A percentile compares a stretch with the other conserved stretches of the same genome.
Conservation (phyloP, 2,797 vertebrate species). For the Synanceia verrucosa region DNA sequence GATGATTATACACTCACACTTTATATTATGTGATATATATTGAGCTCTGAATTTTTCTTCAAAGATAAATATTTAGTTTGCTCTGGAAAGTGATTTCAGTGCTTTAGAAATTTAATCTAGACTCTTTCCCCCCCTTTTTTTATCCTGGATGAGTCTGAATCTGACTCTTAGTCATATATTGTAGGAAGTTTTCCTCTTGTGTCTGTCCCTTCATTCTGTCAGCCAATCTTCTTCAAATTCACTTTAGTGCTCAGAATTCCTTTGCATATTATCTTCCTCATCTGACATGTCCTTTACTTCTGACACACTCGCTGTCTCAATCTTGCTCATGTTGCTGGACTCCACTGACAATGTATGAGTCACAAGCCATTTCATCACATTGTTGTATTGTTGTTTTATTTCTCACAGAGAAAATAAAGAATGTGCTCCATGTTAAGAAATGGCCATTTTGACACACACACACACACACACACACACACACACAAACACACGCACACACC, state of each 20-base stretch:
- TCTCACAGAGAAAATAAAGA: neutral
- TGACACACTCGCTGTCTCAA: neutral
- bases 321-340: conserved; percentile 9
- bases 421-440: neutral
- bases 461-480: no score
- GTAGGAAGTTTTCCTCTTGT: neutral
- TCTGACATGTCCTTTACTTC: neutral
- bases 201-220: neutral
- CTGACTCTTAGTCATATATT: neutral
- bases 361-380: neutral
- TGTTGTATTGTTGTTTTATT: neutral
- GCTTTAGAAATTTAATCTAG: no score
- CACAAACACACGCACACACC: no score
- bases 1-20: neutral
- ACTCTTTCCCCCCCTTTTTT: neutral
- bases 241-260: neutral
- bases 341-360: neutral
- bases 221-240: neutral
- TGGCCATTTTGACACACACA: no score
- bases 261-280: conserved; percentile 8
- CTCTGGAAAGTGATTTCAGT: no score
- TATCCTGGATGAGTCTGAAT: neutral
- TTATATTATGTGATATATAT: no score
- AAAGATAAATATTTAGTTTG: neutral
- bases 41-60: neutral